Base-by-base conservation (phyloP, 2,888 invertebrate species). In the Notocelia uddmanniana region DNA sequence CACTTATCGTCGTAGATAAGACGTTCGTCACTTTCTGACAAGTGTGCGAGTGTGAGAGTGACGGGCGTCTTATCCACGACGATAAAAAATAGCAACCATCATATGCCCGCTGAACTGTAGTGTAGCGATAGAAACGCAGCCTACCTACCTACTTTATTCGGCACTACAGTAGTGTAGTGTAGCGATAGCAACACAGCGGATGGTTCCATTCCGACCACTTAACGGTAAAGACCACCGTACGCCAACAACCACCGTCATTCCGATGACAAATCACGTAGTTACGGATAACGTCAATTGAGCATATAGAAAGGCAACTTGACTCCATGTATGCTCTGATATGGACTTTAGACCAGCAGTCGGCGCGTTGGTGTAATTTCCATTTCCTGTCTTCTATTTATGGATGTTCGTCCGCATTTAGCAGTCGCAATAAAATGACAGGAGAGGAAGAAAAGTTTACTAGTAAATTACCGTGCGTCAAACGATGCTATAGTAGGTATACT, bases 141-240 rank as follows among this genome's bases (percentile, higher is more conserved):
- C n/a, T n/a, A n/a, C n/a, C n/a, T n/a, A 15, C 9, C 55, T 13
- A 55, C 15, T 55, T 59, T 50, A 52, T 68, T 68, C 21, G 18
- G 31, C 37, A 59, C 37, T 19, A 41, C 18, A 41, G 54, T 3
- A 57, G 41, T 26, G 37, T 9, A 78, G 82, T 83, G 84, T 86
- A 85, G 63, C 52, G 85, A 87, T 86, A 85, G 63, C 52, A 85
- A 88, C 89, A 89, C 87, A 89, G 77, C 90, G 89, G 88, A 84
- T 87, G 91, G 87, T 89, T 91, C 83, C 92, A 92, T 92, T 92
- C 89, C 89, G 74, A 71, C 71, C 66, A 54, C 75, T 77, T 92
- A 91, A 91, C 92, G 92, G 92, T 88, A 89, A 81, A 76, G 75
- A 76, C 80, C 76, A 76, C 81, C 80, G 81, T 79, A 82, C 81